Evolutionary conservation across 2,113 vertebrate species (phyloP).

Genomic region (Acanthisitta chloris): DNA sequence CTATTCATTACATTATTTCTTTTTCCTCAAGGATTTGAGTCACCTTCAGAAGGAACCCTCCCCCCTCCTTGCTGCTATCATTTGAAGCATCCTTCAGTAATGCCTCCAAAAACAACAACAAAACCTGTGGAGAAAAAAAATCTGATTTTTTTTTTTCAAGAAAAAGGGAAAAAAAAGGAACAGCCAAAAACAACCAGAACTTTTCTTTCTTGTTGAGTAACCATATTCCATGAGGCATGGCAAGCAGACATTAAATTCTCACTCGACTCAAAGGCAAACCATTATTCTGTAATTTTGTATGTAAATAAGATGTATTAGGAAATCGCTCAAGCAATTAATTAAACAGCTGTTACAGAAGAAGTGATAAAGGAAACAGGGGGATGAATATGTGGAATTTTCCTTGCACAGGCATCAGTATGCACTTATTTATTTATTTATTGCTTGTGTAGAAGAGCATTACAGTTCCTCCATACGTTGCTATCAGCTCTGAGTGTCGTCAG

Average conservation of each 20-base stretch:
- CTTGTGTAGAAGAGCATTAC: not conserved
- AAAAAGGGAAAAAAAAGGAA: not conserved
- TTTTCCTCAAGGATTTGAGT: not conserved
- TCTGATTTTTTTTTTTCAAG: not conserved
- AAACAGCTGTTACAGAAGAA: slow-evolving; percentile 76
- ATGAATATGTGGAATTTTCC: slow-evolving; percentile 55
- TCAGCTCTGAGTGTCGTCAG: not conserved
- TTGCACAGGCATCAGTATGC: not conserved
- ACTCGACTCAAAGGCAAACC: slow-evolving; percentile 65
- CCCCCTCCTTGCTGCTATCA: not conserved
- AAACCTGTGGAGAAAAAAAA: not conserved
- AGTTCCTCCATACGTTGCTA: not conserved
- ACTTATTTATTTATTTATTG: slow-evolving; percentile 1
- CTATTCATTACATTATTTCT: not conserved
- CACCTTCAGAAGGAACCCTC: not conserved
- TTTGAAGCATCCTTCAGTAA: not conserved
- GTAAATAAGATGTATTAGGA: slow-evolving; percentile 76
- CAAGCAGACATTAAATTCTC: slow-evolving; percentile 63
- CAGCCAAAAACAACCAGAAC: slow-evolving; percentile 20
- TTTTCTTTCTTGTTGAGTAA: slow-evolving; percentile 62
- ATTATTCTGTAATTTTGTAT: slow-evolving; percentile 76
- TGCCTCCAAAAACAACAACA: not conserved
- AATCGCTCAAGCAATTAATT: slow-evolving; percentile 73
- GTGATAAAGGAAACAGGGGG: slow-evolving; percentile 65
- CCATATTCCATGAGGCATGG: slow-evolving; percentile 49